Conservation (phyloP, 2,888 invertebrate genomes). For the Dicyrtomina minuta region DNA sequence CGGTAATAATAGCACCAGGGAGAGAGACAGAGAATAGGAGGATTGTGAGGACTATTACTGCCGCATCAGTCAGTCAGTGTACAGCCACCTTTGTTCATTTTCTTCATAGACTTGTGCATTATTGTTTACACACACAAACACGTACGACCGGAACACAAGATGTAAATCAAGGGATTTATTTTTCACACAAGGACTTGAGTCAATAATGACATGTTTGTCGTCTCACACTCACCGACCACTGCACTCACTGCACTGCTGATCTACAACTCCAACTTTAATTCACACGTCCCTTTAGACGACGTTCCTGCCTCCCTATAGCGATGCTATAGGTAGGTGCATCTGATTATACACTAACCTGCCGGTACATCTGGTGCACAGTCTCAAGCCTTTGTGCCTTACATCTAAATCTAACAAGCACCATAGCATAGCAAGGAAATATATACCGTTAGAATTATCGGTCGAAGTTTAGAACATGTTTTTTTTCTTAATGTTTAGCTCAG, state of each 20-base stretch:
- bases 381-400: too few relatives aligned
- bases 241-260: neutral
- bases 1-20: neutral
- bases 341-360: too few relatives aligned
- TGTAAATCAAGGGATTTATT: constrained; percentile 18
- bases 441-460: too few relatives aligned
- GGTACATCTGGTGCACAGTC: too few relatives aligned
- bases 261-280: neutral
- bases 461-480: too few relatives aligned
- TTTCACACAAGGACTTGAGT: constrained; percentile 15
- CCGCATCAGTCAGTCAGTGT: neutral
- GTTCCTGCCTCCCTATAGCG: too few relatives aligned
- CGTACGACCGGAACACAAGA: constrained; percentile 7
- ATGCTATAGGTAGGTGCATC: too few relatives aligned
- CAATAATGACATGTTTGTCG: constrained; percentile 21
- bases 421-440: too few relatives aligned
- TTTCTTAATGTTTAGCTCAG: too few relatives aligned
- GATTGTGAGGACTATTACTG: too few relatives aligned
- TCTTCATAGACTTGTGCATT: neutral
- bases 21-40: too few relatives aligned
- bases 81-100: neutral
- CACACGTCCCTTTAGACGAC: neutral
- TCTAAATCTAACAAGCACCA: too few relatives aligned
- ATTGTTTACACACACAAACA: constrained; percentile 9
- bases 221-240: constrained; percentile 6